A percentile compares a stretch with the other conserved stretches of the same genome.
These are phyloP conservation scores for Steinernema khuongi DNA, from an alignment of 1,140 invertebrate species.

Conservation along the genomic window DNA sequence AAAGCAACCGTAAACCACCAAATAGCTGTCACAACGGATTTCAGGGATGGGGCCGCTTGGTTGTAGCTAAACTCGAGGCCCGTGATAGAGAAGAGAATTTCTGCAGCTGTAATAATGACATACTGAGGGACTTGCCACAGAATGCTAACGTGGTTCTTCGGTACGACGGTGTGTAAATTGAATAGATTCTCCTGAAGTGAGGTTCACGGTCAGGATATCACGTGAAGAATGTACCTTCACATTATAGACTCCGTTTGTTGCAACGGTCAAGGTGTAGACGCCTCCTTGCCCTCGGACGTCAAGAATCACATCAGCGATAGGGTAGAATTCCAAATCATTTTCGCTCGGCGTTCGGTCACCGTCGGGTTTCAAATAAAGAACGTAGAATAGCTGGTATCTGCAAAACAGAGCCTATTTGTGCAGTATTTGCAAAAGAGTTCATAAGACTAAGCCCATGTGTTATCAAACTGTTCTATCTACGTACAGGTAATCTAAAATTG, in stretches of 20 bases:
- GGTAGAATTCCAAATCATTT: not conserved
- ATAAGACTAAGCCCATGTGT: too few species aligned
- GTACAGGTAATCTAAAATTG: too few species aligned
- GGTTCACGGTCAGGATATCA: not conserved
- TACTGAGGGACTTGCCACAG: constrained; percentile 30
- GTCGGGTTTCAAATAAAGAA: not conserved
- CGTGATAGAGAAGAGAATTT: constrained; percentile 34
- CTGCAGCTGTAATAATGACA: constrained; percentile 25
- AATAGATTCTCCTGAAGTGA: not conserved
- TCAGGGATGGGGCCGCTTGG: constrained; percentile 25
- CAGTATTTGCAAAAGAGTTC: too few species aligned
- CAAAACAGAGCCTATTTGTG: too few species aligned
- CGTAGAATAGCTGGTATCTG: not conserved
- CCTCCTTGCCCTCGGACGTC: not conserved
- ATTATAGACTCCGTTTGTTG: not conserved
- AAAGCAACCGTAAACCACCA: constrained; percentile 24
- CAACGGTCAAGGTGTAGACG: not conserved
- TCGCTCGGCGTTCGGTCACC: not conserved
- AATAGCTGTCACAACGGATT: constrained; percentile 21
- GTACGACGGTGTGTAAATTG: not conserved
- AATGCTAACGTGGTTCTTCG: constrained; percentile 16
- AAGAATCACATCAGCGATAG: not conserved
- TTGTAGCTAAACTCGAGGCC: constrained; percentile 26
- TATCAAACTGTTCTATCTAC: too few species aligned
- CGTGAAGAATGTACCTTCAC: not conserved